phyloP scores from a whole-genome alignment of 2,888 invertebrate genomes.

The Gymnoscelis rufifasciata region DNA sequence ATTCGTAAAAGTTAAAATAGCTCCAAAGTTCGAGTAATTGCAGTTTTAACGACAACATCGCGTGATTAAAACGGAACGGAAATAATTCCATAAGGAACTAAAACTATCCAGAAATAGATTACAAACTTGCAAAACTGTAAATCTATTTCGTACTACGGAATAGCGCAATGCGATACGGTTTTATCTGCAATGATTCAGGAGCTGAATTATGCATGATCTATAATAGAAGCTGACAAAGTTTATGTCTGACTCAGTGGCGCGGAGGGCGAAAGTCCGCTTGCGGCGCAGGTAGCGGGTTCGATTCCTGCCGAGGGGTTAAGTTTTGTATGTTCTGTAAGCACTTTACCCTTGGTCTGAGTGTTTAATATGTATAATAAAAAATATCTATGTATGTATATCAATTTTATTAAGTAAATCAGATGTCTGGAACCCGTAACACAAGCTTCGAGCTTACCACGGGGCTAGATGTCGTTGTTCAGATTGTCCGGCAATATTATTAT shows the following conservation, averaged over 20 bases:
- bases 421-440: no score
- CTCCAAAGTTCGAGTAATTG: slow-evolving; percentile 11
- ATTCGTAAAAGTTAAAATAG: background rate
- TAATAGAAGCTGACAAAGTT: background rate
- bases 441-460: no score
- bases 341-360: no score
- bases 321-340: no score
- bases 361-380: no score
- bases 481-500: no score
- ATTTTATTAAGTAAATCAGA: no score
- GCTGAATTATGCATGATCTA: slow-evolving; percentile 5
- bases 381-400: no score
- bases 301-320: no score
- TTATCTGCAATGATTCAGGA: slow-evolving; percentile 11
- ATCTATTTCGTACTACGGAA: slow-evolving; percentile 1
- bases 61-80: slow-evolving; percentile 10
- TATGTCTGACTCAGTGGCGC: background rate
- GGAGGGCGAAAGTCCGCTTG: no score
- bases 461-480: no score
- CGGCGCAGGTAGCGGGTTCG: no score
- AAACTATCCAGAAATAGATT: slow-evolving; percentile 6
- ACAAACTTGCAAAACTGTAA: slow-evolving; percentile 8
- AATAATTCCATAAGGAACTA: slow-evolving; percentile 8
- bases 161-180: slow-evolving; percentile 13
- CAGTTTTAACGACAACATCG: slow-evolving; percentile 10